Conservation (phyloP, 2,888 invertebrate species). For the Meghimatium bilineatum region DNA sequence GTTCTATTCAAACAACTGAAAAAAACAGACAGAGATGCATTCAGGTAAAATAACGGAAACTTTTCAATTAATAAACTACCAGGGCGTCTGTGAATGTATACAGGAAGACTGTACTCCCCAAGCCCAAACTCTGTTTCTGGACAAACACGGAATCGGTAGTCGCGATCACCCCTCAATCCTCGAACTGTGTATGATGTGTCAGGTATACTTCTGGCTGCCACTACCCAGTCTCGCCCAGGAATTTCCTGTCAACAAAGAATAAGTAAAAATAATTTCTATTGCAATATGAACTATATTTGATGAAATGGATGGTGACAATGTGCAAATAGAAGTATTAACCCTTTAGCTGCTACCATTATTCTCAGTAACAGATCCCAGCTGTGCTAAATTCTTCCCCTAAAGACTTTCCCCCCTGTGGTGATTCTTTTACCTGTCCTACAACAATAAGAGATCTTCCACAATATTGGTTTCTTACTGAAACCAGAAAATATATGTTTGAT, state of each 20-base stretch:
- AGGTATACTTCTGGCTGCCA: conserved; percentile 79
- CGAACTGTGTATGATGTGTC: conserved; percentile 66
- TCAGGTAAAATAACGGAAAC: background rate
- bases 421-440: too few relatives aligned
- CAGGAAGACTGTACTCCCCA: conserved; percentile 92
- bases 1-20: too few relatives aligned
- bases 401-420: too few relatives aligned
- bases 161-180: conserved; percentile 79
- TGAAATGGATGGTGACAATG: too few relatives aligned
- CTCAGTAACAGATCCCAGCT: too few relatives aligned
- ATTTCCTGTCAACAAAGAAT: conserved; percentile 38
- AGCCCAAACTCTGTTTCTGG: conserved; percentile 97
- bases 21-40: too few relatives aligned
- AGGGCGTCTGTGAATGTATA: conserved; percentile 61
- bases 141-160: conserved; percentile 95
- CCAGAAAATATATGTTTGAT: too few relatives aligned
- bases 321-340: too few relatives aligned
- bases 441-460: too few relatives aligned
- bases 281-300: background rate
- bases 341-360: too few relatives aligned
- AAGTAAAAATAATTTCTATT: background rate
- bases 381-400: too few relatives aligned
- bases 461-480: too few relatives aligned
- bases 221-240: conserved; percentile 76
- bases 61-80: conserved; percentile 51